phyloP scores from a whole-genome alignment of 2,113 vertebrate species.

The Zosterops borbonicus region DNA sequence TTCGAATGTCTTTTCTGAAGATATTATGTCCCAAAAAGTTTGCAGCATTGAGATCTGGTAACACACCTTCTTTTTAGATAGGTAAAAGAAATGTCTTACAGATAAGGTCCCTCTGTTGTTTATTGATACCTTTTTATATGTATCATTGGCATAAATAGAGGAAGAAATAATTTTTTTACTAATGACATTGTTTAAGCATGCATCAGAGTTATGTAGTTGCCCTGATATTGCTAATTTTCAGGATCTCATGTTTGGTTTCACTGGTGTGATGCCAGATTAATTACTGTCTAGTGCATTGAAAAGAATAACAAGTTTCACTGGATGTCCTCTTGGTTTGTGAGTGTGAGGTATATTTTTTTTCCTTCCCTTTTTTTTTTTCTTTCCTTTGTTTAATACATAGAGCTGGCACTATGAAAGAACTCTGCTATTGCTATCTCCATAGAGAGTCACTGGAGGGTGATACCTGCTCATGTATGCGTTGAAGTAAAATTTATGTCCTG shows the following conservation, averaged over 20 bases:
- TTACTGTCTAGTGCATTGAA: background rate
- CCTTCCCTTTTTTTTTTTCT: fast-evolving
- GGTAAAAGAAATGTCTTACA: background rate
- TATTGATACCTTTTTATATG: background rate
- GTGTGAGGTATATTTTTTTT: background rate
- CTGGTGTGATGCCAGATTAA: background rate
- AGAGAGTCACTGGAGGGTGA: background rate
- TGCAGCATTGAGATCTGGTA: background rate
- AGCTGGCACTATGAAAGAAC: background rate
- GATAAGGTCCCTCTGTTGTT: background rate
- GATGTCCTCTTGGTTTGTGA: background rate
- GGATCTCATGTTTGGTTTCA: background rate
- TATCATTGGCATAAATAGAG: background rate
- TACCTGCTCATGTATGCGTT: background rate
- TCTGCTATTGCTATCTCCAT: background rate
- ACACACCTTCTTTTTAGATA: background rate
- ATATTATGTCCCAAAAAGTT: slow-evolving; percentile 32
- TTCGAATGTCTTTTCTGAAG: slow-evolving; percentile 79
- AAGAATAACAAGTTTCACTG: background rate
- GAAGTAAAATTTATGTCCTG: background rate
- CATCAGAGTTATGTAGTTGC: background rate
- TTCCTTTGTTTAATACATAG: background rate
- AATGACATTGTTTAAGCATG: background rate
- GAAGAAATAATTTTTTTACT: background rate
- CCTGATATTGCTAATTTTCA: background rate